Evolutionary conservation across 1,140 invertebrate genomes (phyloP).

Genomic region (Hypothenemus hampei): DNA sequence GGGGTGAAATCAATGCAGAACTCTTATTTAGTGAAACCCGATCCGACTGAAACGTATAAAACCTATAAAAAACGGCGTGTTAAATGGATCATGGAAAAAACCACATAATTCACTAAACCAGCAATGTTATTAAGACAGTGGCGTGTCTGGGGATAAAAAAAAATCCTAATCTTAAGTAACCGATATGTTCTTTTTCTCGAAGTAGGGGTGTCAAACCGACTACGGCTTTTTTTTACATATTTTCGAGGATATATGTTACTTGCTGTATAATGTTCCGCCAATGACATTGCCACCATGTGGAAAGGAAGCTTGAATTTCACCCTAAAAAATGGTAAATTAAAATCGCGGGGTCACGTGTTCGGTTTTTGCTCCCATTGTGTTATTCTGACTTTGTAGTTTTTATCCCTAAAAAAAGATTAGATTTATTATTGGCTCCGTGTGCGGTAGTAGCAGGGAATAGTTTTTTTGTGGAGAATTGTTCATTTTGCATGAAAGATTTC

Average conservation of each 20-base stretch:
- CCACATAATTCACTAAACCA: conserved; percentile 31
- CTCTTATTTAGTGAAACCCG: conserved; percentile 21
- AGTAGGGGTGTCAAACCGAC: too few relatives aligned
- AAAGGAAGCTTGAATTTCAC: conserved; percentile 22
- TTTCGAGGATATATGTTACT: too few relatives aligned
- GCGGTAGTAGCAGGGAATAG: too few relatives aligned
- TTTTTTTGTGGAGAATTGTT: too few relatives aligned
- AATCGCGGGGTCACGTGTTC: conserved; percentile 31
- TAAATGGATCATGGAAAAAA: conserved; percentile 36
- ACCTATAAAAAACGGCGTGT: conserved; percentile 30
- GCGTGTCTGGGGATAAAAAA: not conserved
- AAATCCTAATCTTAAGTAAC: too few relatives aligned
- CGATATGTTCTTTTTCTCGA: too few relatives aligned
- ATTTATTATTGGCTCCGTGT: conserved; percentile 5
- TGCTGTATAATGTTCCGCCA: too few relatives aligned
- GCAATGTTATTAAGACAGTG: not conserved
- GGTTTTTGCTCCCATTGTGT: conserved; percentile 25
- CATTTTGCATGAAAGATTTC: too few relatives aligned
- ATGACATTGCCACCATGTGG: too few relatives aligned
- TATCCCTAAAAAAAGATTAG: conserved; percentile 31
- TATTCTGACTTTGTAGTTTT: conserved; percentile 24
- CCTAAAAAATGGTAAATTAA: conserved; percentile 30
- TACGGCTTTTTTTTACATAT: too few relatives aligned
- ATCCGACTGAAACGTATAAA: conserved; percentile 20
- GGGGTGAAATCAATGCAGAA: conserved; percentile 13